A percentile compares a stretch with the other conserved stretches of the same genome.
Conservation (phyloP, 2,888 invertebrate species). For the Zootermopsis nevadensis region DNA sequence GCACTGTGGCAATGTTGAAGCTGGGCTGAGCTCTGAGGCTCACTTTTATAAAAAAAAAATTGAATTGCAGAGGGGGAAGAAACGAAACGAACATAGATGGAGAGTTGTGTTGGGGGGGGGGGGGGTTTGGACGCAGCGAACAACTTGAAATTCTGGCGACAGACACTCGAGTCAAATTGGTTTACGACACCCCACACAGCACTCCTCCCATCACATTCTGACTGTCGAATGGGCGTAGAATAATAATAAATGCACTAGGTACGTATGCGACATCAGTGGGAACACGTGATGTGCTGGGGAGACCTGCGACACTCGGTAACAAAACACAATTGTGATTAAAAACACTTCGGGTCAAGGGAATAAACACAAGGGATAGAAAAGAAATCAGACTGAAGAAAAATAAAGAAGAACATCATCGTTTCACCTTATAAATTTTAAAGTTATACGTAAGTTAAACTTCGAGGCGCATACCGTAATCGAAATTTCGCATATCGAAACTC, state of each 20-base stretch:
- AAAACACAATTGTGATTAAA: not conserved
- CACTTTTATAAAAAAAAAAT: conserved; percentile 27
- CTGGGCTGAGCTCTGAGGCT: not conserved
- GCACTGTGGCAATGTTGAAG: not conserved
- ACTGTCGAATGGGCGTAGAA: conserved; percentile 43
- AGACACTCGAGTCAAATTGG: conserved; percentile 53
- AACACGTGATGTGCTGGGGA: not conserved
- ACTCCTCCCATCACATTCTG: conserved; percentile 15
- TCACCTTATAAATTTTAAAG: too few species aligned
- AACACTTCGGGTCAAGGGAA: too few species aligned
- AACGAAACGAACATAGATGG: not conserved
- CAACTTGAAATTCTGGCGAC: conserved; percentile 52
- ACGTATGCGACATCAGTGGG: not conserved
- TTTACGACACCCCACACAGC: conserved; percentile 47
- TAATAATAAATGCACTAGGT: conserved; percentile 44
- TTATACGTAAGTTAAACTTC: too few species aligned
- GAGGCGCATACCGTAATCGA: too few species aligned
- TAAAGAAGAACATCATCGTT: too few species aligned
- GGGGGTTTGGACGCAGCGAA: conserved; percentile 2
- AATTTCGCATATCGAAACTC: too few species aligned
- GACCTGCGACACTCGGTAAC: not conserved
- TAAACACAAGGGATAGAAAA: too few species aligned
- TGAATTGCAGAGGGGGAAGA: not conserved
- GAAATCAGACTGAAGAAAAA: too few species aligned
- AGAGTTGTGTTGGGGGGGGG: not conserved